Base-by-base conservation (phyloP, 35 echinoderm and acorn worm species). In the Patiria miniata region DNA sequence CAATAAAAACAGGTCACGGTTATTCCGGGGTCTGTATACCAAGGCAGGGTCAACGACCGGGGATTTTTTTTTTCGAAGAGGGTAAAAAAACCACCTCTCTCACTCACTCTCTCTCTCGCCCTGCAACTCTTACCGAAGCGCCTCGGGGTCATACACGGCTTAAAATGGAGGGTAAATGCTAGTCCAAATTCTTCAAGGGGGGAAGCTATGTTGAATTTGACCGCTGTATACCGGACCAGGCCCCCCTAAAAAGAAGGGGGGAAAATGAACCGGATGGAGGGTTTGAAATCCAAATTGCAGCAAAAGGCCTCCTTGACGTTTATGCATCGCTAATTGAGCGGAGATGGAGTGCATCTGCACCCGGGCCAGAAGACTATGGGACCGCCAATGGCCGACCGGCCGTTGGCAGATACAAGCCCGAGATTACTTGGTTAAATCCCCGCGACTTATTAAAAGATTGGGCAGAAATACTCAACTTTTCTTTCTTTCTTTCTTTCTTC, bases 261-360 rank as follows among this genome's bases (percentile, higher is more conserved):
- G 26, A 30, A 73, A 34, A 73, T 73, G 19, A 26, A 34, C 65
- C 34, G 65, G 29, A 32, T 73, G 26, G 34, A 60, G 8, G 19
- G 65, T n/a, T 73, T 26, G 26, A 34, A 73, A 73, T 73, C 26
- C 65, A 73, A 69, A 69, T 69, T 69, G 61, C 34, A 22, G 61
- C 34, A 69, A 69, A 34, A 22, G 61, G 61, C 61, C 61, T 26
- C 34, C 61, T 14, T 69, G 61, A 69, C 61, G 23, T 69, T 69
- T 69, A 69, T 69, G 19, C 61, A 69, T 69, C 61, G 61, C 28
- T 69, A 69, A 69, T 69, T 69, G 61, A 34, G 61, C 61, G 61
- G 28, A 69, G 61, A 69, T 69, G 61, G 28, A 69, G 61, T 10
- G 23, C 14, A 32, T 69, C 34, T 69, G 61, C 26, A 69, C 19